phyloP scores from a whole-genome alignment of 2,888 invertebrate genomes.

The Agrotis puta region DNA sequence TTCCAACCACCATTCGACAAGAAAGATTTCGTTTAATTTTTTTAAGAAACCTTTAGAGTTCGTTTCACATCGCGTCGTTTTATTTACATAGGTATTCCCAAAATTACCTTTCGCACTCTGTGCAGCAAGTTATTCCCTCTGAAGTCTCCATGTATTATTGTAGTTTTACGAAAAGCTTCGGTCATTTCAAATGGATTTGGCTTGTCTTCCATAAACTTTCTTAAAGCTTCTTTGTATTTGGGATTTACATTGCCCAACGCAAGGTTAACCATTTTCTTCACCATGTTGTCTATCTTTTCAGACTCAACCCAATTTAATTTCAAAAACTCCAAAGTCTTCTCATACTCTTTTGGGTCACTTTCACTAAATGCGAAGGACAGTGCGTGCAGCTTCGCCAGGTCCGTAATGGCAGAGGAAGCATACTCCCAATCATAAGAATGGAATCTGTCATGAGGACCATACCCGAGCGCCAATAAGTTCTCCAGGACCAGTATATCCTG shows the following conservation, averaged over 20 bases:
- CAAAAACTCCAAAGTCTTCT: neutral
- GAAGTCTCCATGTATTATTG: slow-evolving; percentile 68
- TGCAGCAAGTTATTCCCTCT: slow-evolving; percentile 70
- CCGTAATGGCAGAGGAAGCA: slow-evolving; percentile 57
- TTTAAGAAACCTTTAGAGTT: too few relatives aligned
- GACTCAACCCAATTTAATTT: neutral
- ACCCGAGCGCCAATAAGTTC: slow-evolving; percentile 60
- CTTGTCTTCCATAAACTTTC: too few relatives aligned
- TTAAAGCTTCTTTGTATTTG: slow-evolving; percentile 61
- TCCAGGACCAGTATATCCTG: slow-evolving; percentile 57
- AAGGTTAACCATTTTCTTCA: slow-evolving; percentile 3
- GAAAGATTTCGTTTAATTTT: too few relatives aligned
- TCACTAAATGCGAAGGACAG: slow-evolving; percentile 73
- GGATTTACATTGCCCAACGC: slow-evolving; percentile 49
- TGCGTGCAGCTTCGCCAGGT: slow-evolving; percentile 76
- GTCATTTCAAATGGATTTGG: too few relatives aligned
- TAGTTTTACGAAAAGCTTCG: slow-evolving; percentile 35
- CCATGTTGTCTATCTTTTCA: slow-evolving; percentile 42
- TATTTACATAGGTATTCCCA: too few relatives aligned
- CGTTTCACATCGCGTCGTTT: too few relatives aligned
- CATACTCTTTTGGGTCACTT: slow-evolving; percentile 46
- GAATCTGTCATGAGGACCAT: slow-evolving; percentile 59
- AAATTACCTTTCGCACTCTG: slow-evolving; percentile 53
- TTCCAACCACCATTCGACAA: too few relatives aligned
- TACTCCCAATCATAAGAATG: slow-evolving; percentile 61